A percentile compares a stretch with the other conserved stretches of the same genome.
These are phyloP conservation scores for Tetramorium bicarinatum DNA, from an alignment of 2,888 invertebrate species.

Conservation along the genomic window DNA sequence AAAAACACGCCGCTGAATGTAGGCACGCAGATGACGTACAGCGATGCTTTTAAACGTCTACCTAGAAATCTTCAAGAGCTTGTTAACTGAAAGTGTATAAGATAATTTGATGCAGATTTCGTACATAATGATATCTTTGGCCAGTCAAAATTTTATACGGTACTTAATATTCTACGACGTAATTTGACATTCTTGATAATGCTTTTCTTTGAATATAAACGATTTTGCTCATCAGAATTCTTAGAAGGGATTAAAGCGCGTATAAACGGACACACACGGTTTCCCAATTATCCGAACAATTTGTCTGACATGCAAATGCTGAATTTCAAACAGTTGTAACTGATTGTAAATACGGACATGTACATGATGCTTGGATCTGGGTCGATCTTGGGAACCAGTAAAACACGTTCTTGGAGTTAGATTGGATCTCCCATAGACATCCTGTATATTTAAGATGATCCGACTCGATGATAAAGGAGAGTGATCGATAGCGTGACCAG, in stretches of 20 bases:
- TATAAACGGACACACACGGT: conserved; percentile 2
- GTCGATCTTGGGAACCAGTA: conserved; percentile 35
- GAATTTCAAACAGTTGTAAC: conserved; percentile 44
- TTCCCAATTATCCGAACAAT: conserved; percentile 35
- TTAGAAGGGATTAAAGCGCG: not conserved
- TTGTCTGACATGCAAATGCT: conserved; percentile 32
- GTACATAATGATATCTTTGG: not conserved
- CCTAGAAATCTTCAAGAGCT: not conserved
- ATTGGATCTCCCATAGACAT: conserved; percentile 45
- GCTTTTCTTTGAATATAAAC: conserved; percentile 8
- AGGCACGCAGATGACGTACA: conserved; percentile 68
- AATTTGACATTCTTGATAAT: not conserved
- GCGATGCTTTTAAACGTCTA: not conserved
- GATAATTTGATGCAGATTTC: not conserved
- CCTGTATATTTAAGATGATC: conserved; percentile 74
- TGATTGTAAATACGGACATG: conserved; percentile 46
- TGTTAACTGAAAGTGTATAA: not conserved
- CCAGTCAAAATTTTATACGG: not conserved
- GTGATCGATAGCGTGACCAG: conserved; percentile 75
- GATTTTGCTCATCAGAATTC: conserved; percentile 29
- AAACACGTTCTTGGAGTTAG: conserved; percentile 45
- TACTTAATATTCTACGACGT: not conserved
- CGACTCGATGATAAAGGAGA: conserved; percentile 72
- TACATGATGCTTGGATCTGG: conserved; percentile 40
- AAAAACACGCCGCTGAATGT: conserved; percentile 74